These are phyloP conservation scores for Psittacula derbiana DNA, from an alignment of 2,797 vertebrate species.

Conservation along the genomic window DNA sequence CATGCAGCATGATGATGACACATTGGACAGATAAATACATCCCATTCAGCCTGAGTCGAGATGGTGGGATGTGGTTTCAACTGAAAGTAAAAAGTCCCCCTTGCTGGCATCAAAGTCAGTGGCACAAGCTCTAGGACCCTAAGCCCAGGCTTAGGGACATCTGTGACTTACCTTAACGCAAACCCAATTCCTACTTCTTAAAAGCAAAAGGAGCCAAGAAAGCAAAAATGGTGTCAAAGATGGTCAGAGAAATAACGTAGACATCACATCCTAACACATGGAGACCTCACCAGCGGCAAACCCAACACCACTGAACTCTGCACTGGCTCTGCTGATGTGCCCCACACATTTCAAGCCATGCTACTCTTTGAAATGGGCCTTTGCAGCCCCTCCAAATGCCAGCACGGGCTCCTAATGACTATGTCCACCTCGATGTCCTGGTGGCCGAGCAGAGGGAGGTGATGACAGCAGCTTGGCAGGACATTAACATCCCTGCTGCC, in stretches of 20 bases:
- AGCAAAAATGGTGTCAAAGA: not conserved
- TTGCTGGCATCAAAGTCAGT: not conserved
- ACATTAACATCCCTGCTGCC: fast-evolving
- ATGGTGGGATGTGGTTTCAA: not conserved
- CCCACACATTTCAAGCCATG: fast-evolving
- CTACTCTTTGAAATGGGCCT: not conserved
- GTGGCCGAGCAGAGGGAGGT: not conserved
- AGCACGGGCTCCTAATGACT: not conserved
- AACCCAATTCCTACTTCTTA: not conserved
- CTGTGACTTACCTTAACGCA: not conserved
- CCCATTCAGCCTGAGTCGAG: not conserved
- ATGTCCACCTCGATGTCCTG: not conserved
- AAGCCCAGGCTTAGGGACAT: not conserved
- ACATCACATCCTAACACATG: fast-evolving
- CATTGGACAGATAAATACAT: not conserved
- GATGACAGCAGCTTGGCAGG: not conserved
- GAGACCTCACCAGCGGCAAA: not conserved
- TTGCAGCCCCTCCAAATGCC: not conserved
- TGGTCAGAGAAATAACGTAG: not conserved
- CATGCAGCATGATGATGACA: not conserved
- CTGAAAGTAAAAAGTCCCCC: not conserved
- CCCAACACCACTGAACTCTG: not conserved
- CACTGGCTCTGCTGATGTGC: not conserved
- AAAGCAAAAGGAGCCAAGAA: not conserved
- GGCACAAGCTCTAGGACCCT: not conserved